Conservation (phyloP, 2,113 vertebrate species). For the Tapirus terrestris region DNA sequence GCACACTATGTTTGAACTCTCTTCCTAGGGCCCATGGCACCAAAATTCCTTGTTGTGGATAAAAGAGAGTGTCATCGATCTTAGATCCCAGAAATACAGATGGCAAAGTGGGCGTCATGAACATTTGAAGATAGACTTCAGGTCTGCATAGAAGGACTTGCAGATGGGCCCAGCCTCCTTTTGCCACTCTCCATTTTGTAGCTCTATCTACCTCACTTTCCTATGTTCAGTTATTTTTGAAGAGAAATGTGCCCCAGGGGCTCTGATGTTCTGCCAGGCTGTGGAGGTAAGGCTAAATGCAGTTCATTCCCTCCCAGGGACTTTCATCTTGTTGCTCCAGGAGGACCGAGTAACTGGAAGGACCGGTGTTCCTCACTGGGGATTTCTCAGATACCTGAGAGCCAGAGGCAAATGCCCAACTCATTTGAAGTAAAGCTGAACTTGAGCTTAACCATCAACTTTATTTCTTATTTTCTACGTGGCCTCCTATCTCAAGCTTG, state of each 20-base stretch:
- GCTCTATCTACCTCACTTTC: neutral
- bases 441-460: neutral
- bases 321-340: neutral
- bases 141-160: neutral
- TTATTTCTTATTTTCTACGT: neutral
- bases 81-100: neutral
- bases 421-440: neutral
- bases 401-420: neutral
- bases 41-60: neutral
- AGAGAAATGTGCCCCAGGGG: neutral
- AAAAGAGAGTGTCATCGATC: neutral
- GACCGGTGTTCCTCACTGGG: rapidly evolving
- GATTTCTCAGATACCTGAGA: neutral
- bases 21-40: neutral
- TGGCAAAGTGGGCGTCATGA: neutral
- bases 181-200: neutral
- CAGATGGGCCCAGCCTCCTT: rapidly evolving
- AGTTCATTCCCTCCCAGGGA: neutral
- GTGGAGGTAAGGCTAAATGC: neutral
- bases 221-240: neutral
- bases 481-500: neutral
- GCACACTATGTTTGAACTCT: neutral
- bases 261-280: neutral
- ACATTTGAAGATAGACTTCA: neutral
- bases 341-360: neutral